Conservation (phyloP, 2,113 vertebrate genomes). For the Nothobranchius furzeri region DNA sequence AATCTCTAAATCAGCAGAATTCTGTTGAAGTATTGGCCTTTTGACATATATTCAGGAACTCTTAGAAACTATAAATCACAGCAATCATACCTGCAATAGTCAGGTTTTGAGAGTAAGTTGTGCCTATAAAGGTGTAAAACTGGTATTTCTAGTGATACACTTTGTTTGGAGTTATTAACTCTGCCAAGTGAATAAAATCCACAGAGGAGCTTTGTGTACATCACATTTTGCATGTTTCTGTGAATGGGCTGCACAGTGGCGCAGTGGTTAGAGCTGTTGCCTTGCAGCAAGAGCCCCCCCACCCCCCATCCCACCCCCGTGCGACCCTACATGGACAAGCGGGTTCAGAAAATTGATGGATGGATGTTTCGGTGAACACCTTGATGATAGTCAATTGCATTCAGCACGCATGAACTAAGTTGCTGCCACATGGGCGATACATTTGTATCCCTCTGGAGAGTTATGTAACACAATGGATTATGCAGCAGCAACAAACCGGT, state of each 20-base stretch:
- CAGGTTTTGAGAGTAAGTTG: constrained; percentile 2
- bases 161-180: constrained; percentile 21
- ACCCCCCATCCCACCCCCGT: too few species aligned
- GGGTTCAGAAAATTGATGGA: too few species aligned
- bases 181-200: constrained; percentile 23
- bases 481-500: constrained; percentile 54
- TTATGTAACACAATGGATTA: constrained; percentile 62
- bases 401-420: constrained; percentile 36
- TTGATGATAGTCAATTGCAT: constrained; percentile 51
- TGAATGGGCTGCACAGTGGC: not conserved
- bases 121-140: not conserved
- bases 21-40: too few species aligned
- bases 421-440: constrained; percentile 23
- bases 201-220: constrained; percentile 33
- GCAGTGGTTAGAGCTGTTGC: too few species aligned
- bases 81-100: not conserved
- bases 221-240: constrained; percentile 45
- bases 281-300: too few species aligned
- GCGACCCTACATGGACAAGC: too few species aligned
- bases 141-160: not conserved
- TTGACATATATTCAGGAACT: too few species aligned
- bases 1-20: constrained; percentile 23
- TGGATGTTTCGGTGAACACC: constrained; percentile 36
- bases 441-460: constrained; percentile 59
- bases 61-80: too few species aligned